phyloP scores from a whole-genome alignment of 2,888 invertebrate genomes.

The Caenorhabditis japonica region DNA sequence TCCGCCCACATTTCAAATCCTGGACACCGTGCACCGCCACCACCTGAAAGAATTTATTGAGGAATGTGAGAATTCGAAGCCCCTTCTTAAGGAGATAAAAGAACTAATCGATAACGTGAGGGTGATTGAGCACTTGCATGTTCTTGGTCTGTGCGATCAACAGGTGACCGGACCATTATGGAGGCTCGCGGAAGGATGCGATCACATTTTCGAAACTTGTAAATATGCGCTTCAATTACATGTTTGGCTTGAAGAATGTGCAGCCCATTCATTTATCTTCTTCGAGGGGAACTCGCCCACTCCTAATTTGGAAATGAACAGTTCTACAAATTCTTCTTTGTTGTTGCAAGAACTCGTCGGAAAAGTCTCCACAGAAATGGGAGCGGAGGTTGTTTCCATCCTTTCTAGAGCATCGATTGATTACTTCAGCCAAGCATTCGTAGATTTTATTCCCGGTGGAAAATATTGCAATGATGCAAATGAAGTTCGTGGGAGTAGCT shows the following conservation, averaged over 20 bases:
- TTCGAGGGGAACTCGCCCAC: constrained; percentile 5
- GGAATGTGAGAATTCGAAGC: constrained; percentile 4
- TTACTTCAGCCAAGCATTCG: neutral
- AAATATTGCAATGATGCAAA: neutral
- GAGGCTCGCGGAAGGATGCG: constrained; percentile 3
- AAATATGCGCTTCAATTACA: constrained; percentile 5
- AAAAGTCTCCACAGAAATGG: neutral
- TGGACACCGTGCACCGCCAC: constrained; percentile 11
- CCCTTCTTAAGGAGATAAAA: neutral
- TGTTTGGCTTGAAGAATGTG: constrained; percentile 7
- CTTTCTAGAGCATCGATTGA: neutral
- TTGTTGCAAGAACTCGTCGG: constrained; percentile 1
- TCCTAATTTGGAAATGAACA: neutral
- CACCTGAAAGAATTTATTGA: constrained; percentile 7
- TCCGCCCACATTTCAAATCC: no score
- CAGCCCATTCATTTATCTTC: neutral
- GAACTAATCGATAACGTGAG: neutral
- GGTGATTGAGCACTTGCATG: constrained; percentile 2
- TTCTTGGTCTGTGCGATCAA: constrained; percentile 15
- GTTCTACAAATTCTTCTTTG: neutral
- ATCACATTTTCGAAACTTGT: constrained; percentile 16
- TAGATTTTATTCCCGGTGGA: constrained; percentile 7
- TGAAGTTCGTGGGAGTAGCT: neutral
- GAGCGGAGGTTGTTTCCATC: neutral
- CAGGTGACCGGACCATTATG: constrained; percentile 16